phyloP scores from a whole-genome alignment of 1,140 invertebrate species.

The Nasonia giraulti region DNA sequence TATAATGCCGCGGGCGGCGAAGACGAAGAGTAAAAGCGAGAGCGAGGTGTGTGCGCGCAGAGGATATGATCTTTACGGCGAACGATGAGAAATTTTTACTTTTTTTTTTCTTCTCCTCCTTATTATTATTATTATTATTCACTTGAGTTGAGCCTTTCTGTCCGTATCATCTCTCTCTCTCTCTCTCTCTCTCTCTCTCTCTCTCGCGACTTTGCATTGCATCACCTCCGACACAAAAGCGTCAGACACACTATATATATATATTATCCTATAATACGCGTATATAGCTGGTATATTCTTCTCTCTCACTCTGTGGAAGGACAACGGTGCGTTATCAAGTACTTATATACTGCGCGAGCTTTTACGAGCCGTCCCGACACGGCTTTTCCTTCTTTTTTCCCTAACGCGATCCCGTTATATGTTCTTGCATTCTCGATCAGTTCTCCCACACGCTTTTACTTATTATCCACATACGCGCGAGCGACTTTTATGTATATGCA shows the following conservation, averaged over 20 bases:
- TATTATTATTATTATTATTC: neutral
- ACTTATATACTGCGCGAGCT: neutral
- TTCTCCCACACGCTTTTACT: neutral
- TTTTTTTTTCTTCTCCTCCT: neutral
- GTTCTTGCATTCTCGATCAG: neutral
- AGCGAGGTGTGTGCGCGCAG: neutral
- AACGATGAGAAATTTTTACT: neutral
- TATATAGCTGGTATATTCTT: neutral
- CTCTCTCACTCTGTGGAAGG: neutral
- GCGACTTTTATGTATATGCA: too few species aligned
- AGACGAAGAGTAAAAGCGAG: neutral
- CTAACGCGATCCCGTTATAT: neutral
- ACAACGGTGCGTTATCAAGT: neutral
- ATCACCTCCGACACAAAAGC: too few species aligned
- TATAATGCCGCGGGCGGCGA: slow-evolving; percentile 6
- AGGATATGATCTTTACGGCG: neutral
- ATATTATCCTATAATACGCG: too few species aligned
- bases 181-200: neutral
- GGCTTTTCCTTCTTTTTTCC: neutral
- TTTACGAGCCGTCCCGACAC: neutral
- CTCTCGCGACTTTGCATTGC: neutral
- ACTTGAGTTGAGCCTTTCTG: neutral
- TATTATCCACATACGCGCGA: too few species aligned
- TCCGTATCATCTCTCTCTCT: neutral
- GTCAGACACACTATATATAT: too few species aligned